These are phyloP conservation scores for Arvicanthis niloticus DNA, from an alignment of 2,113 vertebrate species.

Conservation along the genomic window DNA sequence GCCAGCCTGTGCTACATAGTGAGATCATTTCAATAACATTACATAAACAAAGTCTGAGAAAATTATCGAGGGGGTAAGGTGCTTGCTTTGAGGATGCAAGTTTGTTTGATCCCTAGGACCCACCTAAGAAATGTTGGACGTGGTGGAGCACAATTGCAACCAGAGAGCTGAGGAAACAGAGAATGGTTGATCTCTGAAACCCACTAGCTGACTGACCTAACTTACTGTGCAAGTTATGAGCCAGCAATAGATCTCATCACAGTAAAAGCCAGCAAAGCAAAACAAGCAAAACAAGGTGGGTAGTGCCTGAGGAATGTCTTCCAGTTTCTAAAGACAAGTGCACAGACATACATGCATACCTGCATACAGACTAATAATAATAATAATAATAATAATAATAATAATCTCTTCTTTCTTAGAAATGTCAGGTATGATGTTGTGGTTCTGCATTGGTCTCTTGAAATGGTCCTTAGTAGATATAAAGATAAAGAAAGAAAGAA, in stretches of 20 bases:
- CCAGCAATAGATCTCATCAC: no score
- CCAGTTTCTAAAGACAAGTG: background rate
- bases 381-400: background rate
- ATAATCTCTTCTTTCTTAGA: conserved; percentile 1
- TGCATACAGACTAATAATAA: background rate
- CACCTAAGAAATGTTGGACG: background rate
- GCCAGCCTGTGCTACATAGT: background rate
- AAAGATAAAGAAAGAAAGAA: conserved; percentile 61
- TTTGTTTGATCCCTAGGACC: background rate
- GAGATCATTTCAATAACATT: background rate
- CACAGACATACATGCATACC: background rate
- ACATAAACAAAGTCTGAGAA: background rate
- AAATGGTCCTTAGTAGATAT: conserved; percentile 61
- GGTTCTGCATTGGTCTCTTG: conserved; percentile 35
- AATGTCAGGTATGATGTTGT: background rate
- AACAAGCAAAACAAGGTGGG: background rate
- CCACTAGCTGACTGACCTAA: background rate
- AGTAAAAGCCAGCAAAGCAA: background rate
- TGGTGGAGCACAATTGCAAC: background rate
- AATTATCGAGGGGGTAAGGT: background rate
- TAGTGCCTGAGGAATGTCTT: background rate
- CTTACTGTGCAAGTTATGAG: background rate
- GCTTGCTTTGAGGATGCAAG: background rate
- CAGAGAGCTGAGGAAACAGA: background rate
- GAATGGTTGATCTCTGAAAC: background rate